phyloP scores from a whole-genome alignment of 2,797 vertebrate genomes.

The Oreortyx pictus region DNA sequence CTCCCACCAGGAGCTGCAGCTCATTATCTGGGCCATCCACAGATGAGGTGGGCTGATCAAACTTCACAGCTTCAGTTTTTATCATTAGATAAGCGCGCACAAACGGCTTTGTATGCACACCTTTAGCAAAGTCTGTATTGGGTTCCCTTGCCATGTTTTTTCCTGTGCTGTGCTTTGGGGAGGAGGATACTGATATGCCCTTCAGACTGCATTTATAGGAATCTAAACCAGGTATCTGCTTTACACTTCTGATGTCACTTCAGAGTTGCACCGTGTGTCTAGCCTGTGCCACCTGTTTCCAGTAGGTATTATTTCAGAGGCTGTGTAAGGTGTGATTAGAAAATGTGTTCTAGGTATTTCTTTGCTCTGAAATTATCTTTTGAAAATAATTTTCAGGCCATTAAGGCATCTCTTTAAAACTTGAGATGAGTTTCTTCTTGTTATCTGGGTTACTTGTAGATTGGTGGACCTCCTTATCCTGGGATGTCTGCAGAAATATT shows the following conservation, averaged over 20 bases:
- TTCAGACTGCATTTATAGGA: not conserved
- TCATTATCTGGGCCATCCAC: not conserved
- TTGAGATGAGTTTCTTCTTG: not conserved
- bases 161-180: not conserved
- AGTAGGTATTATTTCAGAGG: not conserved
- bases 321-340: no score
- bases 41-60: not conserved
- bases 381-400: not conserved
- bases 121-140: not conserved
- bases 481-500: not conserved
- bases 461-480: not conserved
- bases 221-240: not conserved
- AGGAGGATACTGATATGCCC: not conserved
- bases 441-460: not conserved
- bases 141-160: rapidly evolving
- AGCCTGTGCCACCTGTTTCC: not conserved
- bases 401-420: not conserved
- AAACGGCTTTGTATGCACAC: not conserved
- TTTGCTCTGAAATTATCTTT: not conserved
- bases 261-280: not conserved
- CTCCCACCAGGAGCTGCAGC: not conserved
- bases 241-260: not conserved
- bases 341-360: not conserved
- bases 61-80: not conserved
- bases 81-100: not conserved